Percentiles rank a stretch among this genome's conserved stretches.
Conservation (phyloP, 2,888 invertebrate species). For the Clivina fossor region DNA sequence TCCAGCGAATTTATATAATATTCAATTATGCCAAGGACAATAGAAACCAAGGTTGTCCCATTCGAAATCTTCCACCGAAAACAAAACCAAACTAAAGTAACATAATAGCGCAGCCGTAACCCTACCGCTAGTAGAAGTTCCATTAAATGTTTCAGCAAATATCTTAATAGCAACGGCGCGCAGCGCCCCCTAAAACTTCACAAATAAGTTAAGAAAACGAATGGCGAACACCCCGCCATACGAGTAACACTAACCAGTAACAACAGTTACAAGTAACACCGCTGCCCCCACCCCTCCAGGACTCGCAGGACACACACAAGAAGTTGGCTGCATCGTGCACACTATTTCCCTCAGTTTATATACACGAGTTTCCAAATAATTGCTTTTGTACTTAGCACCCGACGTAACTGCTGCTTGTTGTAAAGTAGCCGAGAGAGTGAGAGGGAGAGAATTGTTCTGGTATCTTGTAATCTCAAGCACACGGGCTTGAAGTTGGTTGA, state of each 20-base stretch:
- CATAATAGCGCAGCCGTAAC: no score
- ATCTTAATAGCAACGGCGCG: slow-evolving; percentile 30
- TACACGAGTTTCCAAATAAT: slow-evolving; percentile 49
- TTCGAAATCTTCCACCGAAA: no score
- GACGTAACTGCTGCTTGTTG: slow-evolving; percentile 33
- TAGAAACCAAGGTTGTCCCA: no score
- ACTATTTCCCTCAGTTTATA: no score
- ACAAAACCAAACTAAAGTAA: no score
- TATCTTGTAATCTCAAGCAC: slow-evolving; percentile 17
- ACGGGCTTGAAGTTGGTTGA: background rate
- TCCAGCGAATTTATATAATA: no score
- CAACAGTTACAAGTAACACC: background rate
- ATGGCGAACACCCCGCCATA: slow-evolving; percentile 17
- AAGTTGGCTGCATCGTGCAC: slow-evolving; percentile 18
- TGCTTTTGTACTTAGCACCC: slow-evolving; percentile 51
- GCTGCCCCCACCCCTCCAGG: no score
- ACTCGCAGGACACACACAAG: no score
- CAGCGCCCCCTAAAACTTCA: no score
- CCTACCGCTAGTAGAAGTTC: slow-evolving; percentile 21
- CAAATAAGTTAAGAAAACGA: slow-evolving; percentile 34
- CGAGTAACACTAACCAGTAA: no score
- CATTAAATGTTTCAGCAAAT: slow-evolving; percentile 31
- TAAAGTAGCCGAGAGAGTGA: slow-evolving; percentile 14
- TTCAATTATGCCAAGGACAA: no score
- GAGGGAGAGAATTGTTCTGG: no score